Evolutionary conservation across 2,113 vertebrate genomes (phyloP).

Genomic region (Polypterus senegalus): DNA sequence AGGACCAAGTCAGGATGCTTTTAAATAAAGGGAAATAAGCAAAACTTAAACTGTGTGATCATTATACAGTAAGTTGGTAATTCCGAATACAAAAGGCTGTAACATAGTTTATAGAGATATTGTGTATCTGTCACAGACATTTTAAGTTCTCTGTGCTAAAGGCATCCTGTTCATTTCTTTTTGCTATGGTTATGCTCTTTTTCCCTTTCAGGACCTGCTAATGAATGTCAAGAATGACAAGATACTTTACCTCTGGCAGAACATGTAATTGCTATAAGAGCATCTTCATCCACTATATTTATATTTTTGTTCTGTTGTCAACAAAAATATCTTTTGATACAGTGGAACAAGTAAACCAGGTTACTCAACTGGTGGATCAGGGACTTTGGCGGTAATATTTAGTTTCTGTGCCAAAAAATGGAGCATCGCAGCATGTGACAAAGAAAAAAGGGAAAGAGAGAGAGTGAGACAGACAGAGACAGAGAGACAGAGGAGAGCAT

Average conservation of each 20-base stretch:
- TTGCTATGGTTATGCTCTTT: conserved; percentile 31
- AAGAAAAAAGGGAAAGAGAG: conserved; percentile 12
- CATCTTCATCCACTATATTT: conserved; percentile 50
- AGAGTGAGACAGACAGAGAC: conserved; percentile 30
- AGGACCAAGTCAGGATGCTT: too few relatives aligned
- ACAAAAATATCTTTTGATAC: conserved; percentile 37
- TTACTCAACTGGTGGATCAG: conserved; percentile 3
- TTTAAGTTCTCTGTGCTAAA: too few relatives aligned
- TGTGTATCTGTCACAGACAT: too few relatives aligned
- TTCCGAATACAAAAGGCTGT: too few relatives aligned
- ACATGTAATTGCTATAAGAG: conserved; percentile 60
- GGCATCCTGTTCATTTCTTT: too few relatives aligned
- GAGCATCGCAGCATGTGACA: conserved; percentile 9
- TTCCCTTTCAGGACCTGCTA: conserved; percentile 52
- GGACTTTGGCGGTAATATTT: neutral
- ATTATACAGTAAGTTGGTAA: too few relatives aligned
- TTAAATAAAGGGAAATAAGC: too few relatives aligned
- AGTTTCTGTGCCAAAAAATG: conserved; percentile 10
- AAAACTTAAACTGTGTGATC: too few relatives aligned
- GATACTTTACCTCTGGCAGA: conserved; percentile 41
- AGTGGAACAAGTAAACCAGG: neutral
- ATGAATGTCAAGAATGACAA: conserved; percentile 54
- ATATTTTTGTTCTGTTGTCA: conserved; percentile 30
- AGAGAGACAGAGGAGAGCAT: conserved; percentile 28
- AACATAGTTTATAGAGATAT: too few relatives aligned